Base-by-base conservation (phyloP, 2,797 vertebrate genomes). In the Halcyon chelicuti region DNA sequence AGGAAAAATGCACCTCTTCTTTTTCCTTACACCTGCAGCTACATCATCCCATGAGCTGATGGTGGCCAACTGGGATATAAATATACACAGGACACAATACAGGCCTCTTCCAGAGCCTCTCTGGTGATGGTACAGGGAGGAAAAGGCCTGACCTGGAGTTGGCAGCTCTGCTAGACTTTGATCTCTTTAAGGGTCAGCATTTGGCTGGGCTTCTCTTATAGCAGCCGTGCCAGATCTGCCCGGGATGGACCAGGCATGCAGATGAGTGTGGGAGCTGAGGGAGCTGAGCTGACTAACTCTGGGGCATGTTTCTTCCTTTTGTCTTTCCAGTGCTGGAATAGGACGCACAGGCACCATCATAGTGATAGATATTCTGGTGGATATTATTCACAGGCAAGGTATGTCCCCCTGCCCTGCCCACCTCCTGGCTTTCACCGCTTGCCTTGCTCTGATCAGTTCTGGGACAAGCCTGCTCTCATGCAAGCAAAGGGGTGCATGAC, bases 331-430 rank as follows among this genome's bases (percentile, higher is more conserved):
- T 86, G 98, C 98, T 55, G 98, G 98, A 86, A 99, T 99, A 33
- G 98, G 99, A 85, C 98, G 98, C 91, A 99, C 98, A 0, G 99
- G 99, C 93, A 99, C 99, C 71, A 98, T 99, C 72, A 99, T 99
- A 7, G 98, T 99, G 76, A 98, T 99, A 14, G 99, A 99, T 97
- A 98, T 99, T 83, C 98, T 99, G 76, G 98, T 99, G 60, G 98
- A 98, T 92, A 97, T 98, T 68, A 98, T 99, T 90, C 98, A 98
- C 94, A 98, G 98, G 90, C 98, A 98, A 98, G 98, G 98, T 99
- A 97, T 14, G 93, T 61, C 7, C 29, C 10, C 28, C 12, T 39
- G 61, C 10, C 28, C 12, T 39, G 61, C 26, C 60, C 40, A 0
- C 14, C 52, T 55, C 6, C 1, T 14, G 57, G 42, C 42, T 68